Evolutionary conservation across 2,888 invertebrate species (phyloP), one percentile per base, ranked within the genome.

Genomic region (Chrysopilus asiliformis): DNA sequence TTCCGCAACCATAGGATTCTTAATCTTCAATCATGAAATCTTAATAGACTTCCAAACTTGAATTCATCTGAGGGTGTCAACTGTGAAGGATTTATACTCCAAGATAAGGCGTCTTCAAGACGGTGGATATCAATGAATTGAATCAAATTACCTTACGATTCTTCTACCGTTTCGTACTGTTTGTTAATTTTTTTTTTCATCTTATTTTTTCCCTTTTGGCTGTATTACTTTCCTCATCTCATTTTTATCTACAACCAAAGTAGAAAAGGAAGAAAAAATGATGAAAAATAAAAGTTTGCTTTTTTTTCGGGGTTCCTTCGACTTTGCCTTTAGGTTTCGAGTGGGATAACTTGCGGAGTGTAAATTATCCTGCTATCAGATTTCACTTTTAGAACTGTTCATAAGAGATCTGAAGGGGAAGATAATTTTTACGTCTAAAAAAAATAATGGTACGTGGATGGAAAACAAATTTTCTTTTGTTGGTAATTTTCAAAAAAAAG

Each of bases 141-240:
- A 59, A 60, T 59, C 60, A 61, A 60, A 60, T 60, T 61, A 57
- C 62, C 57, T 57, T 60, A 53, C 54, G 55, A 59, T 59, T 61
- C 58, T 22, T 8, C 7, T 8, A 22, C 7, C 7, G 7, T 22
- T 22, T 22, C 22, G 22, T 22, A 8, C 10, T 22, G 22, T 10
- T n/a, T 22, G 22, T 22, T 22, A 22, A 22, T 22, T 22, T 22
- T 22, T 22, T 22, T n/a, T n/a, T n/a, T n/a, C n/a, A n/a, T n/a
- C n/a, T n/a, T n/a, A n/a, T n/a, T n/a, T n/a, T n/a, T n/a, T n/a
- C n/a, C n/a, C n/a, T n/a, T n/a, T n/a, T n/a, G n/a, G n/a, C n/a
- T n/a, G n/a, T n/a, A n/a, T n/a, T n/a, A n/a, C n/a, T n/a, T n/a
- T n/a, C n/a, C n/a, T n/a, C n/a, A n/a, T n/a, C n/a, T n/a, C n/a